A percentile compares a stretch with the other conserved stretches of the same genome.
These are phyloP conservation scores for Suricata suricatta DNA, from an alignment of 2,113 vertebrate genomes.

Conservation along the genomic window DNA sequence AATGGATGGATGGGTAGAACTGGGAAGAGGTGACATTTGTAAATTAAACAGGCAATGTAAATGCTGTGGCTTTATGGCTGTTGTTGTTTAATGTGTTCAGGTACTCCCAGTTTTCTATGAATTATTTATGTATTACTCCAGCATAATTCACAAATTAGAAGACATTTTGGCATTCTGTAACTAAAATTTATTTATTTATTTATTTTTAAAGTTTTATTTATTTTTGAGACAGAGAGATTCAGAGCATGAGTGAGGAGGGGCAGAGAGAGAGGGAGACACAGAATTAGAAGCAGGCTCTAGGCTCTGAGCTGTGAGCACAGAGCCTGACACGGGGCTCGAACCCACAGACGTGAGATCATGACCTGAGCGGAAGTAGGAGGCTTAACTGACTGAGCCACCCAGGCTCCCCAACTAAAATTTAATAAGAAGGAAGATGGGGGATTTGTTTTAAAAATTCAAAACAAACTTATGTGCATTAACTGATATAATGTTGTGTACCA, in stretches of 20 bases:
- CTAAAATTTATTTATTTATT: neutral
- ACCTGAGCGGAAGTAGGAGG: too few relatives aligned
- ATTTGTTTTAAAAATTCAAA: neutral
- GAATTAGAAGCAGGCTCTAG: too few relatives aligned
- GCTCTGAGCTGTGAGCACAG: too few relatives aligned
- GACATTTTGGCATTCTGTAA: neutral
- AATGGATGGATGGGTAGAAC: neutral
- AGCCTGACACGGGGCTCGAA: too few relatives aligned
- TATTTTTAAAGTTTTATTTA: too few relatives aligned
- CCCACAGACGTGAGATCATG: too few relatives aligned
- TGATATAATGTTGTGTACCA: neutral
- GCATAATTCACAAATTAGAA: neutral
- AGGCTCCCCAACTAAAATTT: neutral
- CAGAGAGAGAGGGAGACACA: too few relatives aligned
- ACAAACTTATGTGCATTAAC: neutral
- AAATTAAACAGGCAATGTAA: neutral
- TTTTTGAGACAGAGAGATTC: too few relatives aligned
- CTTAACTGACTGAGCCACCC: too few relatives aligned
- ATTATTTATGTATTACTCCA: neutral
- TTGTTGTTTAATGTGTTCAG: neutral
- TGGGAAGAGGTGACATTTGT: neutral
- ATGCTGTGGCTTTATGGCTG: neutral
- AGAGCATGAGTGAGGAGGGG: too few relatives aligned
- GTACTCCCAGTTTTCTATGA: conserved; percentile 10
- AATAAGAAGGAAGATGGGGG: neutral